phyloP scores from a whole-genome alignment of 2,113 vertebrate species.

The Eleginops maclovinus region DNA sequence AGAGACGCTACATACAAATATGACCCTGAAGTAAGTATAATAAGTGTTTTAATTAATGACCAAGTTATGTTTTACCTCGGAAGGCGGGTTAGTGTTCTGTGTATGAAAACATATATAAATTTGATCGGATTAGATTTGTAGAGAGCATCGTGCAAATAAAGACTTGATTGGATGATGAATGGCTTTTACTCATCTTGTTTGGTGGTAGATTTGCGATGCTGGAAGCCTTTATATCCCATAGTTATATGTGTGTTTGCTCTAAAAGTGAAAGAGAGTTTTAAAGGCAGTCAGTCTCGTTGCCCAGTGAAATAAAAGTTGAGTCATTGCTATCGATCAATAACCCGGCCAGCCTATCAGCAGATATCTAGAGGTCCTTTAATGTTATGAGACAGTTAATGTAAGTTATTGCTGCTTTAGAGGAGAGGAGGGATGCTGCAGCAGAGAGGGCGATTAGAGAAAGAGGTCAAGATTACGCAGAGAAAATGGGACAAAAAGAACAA shows the following conservation, averaged over 20 bases:
- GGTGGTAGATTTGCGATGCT: no score
- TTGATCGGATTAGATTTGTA: no score
- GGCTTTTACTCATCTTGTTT: no score
- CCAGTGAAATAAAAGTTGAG: constrained; percentile 39
- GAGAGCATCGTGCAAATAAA: no score
- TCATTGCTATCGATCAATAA: constrained; percentile 43
- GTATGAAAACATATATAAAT: no score
- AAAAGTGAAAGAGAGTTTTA: constrained; percentile 13
- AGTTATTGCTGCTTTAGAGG: constrained; percentile 1
- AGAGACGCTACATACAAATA: no score
- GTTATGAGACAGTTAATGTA: constrained; percentile 21
- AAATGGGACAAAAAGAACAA: constrained; percentile 47
- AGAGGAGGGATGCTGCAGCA: not conserved
- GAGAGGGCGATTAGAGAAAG: not conserved
- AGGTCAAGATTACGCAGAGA: constrained; percentile 13
- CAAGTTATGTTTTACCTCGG: no score
- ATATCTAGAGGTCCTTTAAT: constrained; percentile 38
- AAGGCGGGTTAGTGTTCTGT: no score
- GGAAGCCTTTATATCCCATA: no score
- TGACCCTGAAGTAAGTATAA: no score
- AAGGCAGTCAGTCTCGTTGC: constrained; percentile 18
- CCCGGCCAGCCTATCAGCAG: constrained; percentile 27
- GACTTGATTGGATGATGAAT: no score
- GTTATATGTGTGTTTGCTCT: not conserved
- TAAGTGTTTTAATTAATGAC: no score